Conservation (phyloP, 2,113 vertebrate species). For the Amphiprion ocellaris region DNA sequence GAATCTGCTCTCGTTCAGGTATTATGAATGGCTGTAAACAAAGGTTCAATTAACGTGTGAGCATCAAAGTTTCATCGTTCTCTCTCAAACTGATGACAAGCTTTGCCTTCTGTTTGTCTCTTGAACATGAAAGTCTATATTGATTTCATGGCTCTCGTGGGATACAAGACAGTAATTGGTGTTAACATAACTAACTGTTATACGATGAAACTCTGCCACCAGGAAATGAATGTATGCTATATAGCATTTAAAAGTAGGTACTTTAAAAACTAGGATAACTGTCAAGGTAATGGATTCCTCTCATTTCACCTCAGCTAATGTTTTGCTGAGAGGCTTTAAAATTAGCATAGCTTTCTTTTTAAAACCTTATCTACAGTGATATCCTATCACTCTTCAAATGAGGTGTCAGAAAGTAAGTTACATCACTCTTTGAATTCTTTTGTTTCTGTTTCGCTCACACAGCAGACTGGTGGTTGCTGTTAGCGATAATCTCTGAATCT, state of each 20-base stretch:
- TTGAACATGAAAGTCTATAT: slow-evolving; percentile 54
- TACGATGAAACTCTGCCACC: slow-evolving; percentile 27
- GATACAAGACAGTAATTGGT: slow-evolving; percentile 27
- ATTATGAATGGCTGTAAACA: slow-evolving; percentile 53
- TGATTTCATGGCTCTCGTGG: slow-evolving; percentile 37
- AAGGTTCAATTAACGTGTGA: slow-evolving; percentile 59
- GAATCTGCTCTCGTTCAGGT: slow-evolving; percentile 43
- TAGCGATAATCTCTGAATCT: slow-evolving; percentile 72
- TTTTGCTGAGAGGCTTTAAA: slow-evolving; percentile 52
- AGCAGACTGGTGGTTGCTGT: slow-evolving; percentile 63
- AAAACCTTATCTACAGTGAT: slow-evolving; percentile 25
- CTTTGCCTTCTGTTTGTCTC: slow-evolving; percentile 36
- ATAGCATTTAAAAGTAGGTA: slow-evolving; percentile 25
- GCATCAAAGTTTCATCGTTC: slow-evolving; percentile 49
- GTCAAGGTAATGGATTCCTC: slow-evolving; percentile 44
- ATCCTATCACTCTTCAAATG: slow-evolving; percentile 38
- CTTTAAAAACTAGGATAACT: slow-evolving; percentile 34
- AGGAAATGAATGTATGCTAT: slow-evolving; percentile 37
- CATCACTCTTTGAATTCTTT: slow-evolving; percentile 48
- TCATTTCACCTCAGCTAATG: slow-evolving; percentile 42
- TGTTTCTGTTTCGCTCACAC: slow-evolving; percentile 43
- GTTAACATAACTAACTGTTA: slow-evolving; percentile 29
- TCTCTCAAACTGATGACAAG: slow-evolving; percentile 53
- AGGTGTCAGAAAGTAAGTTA: slow-evolving; percentile 35
- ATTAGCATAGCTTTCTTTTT: slow-evolving; percentile 28